Evolutionary conservation across 1,140 invertebrate genomes (phyloP), one percentile per base, ranked within the genome.

Genomic region (Eriosoma lanigerum): DNA sequence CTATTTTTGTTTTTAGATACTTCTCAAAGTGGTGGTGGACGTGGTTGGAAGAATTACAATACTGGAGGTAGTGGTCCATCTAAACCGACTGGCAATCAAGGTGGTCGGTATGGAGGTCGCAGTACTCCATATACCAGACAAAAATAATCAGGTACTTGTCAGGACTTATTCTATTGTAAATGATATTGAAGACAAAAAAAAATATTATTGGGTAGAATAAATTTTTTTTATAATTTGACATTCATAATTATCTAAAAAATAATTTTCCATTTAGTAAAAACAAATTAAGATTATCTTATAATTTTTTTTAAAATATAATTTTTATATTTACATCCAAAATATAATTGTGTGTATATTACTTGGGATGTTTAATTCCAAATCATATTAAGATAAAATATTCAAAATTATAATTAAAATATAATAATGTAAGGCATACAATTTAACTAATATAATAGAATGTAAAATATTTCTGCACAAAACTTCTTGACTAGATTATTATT

Each of bases 81-180:
- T 32, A 78, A 78, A 78, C 54, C 32, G 75, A 46, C 75, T 44
- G 75, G 75, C 6, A 78, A 78, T 60, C 75, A 78, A 78, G 75
- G 75, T 58, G 58, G 75, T 60, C 75, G 75, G 56, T 78, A 78
- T 78, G 75, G 75, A 44, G 56, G 75, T 78, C 75, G 75, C 38
- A 78, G 60, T 46, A 38, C 56, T 29, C 75, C 75, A 46, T 78
- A 78, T 60, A 29, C 75, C 32, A 78, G 75, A 78, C 75, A 78
- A 26, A 78, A 78, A 78, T 78, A 78, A 78, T 24, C 75, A 78
- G 75, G 75, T 78, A 78, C 29, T 60, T 78, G 44, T 78, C 75
- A 78, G 44, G 75, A 46, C 56, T 78, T 62, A 62, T 60, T 78
- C 56, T 78, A 44, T 46, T 62, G 56, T 78, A 78, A 48, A 78